These are phyloP conservation scores for Dolichomitus sp. DNA, from an alignment of 2,888 invertebrate genomes.

Conservation along the genomic window DNA sequence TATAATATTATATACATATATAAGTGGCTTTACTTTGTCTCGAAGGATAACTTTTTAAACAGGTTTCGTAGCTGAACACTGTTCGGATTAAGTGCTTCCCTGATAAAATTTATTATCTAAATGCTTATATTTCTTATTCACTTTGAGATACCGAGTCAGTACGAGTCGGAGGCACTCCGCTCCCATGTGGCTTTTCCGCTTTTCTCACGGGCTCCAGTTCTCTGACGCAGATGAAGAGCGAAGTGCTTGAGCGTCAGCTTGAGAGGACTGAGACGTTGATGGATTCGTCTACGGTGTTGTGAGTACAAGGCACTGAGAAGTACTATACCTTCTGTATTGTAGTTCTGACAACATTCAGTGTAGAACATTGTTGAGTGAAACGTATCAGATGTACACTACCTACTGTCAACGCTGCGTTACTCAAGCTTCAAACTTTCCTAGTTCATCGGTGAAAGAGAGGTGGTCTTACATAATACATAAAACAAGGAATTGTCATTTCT, in stretches of 20 bases:
- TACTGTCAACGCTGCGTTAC: constrained; percentile 2
- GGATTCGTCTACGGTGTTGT: constrained; percentile 51
- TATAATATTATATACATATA: too few species aligned
- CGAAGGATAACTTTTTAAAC: neutral
- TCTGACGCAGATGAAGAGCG: constrained; percentile 52
- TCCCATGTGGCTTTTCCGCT: constrained; percentile 23
- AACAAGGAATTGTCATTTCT: neutral
- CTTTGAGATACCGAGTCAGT: neutral
- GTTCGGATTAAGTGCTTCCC: neutral
- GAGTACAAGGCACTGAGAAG: constrained; percentile 13
- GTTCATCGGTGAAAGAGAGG: neutral
- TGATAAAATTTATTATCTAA: neutral
- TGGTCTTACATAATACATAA: neutral
- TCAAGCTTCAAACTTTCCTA: neutral
- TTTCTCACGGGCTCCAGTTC: constrained; percentile 15
- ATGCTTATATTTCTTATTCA: constrained; percentile 7
- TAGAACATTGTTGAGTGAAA: constrained; percentile 16
- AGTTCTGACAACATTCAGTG: constrained; percentile 31
- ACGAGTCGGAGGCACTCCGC: neutral
- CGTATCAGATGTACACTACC: constrained; percentile 22
- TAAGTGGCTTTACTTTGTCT: too few species aligned
- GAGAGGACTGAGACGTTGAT: constrained; percentile 59
- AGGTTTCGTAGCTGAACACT: neutral
- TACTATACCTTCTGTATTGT: constrained; percentile 13
- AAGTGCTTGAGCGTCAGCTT: constrained; percentile 51